Base-by-base conservation (phyloP, 2,888 invertebrate species). In the Trachelus iudaicus region DNA sequence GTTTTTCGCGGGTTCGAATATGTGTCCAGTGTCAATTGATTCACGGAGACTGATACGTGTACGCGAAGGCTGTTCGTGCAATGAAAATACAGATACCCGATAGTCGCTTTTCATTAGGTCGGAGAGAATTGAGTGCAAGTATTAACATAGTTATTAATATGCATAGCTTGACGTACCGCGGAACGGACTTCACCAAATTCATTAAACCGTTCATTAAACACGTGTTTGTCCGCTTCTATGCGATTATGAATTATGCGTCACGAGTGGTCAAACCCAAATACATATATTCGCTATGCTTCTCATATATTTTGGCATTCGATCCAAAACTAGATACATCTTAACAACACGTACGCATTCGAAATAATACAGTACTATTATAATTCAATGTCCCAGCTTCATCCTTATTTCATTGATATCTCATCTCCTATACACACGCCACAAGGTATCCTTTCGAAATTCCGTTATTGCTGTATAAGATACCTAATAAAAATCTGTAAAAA, bases 101-200 rank as follows among this genome's bases (percentile, higher is more conserved):
- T 15, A 30, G 76, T 37, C 71, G 35, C 74, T 74, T 76, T 34
- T 73, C 76, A 30, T 34, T 23, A 31, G 13, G 23, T 34, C 76
- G 34, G 56, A 71, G 76, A 79, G 73, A 78, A 83, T 76, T 78
- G 31, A 76, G 76, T 81, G 81, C 77, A 78, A 79, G 80, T 80
- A 84, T 81, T 83, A 84, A 83, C 84, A 81, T 73, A 77, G 69
- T 75, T 79, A 84, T 85, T 84, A 83, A 83, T 84, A 85, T 81
- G 84, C 83, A 79, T 78, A 68, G 75, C 76, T 35, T 40, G 33
- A 40, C 34, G 69, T 12, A 37, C 56, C 34, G n/a, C 33, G n/a
- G 69, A 34, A 77, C 69, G 68, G 31, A 73, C 15, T 35, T 37
- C 73, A n/a, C n/a, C 68, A 35, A 82, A 83, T 83, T 83, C 81